Evolutionary conservation across 2,888 invertebrate genomes (phyloP), one percentile per base, ranked within the genome.

Genomic region (Aquatica leii): DNA sequence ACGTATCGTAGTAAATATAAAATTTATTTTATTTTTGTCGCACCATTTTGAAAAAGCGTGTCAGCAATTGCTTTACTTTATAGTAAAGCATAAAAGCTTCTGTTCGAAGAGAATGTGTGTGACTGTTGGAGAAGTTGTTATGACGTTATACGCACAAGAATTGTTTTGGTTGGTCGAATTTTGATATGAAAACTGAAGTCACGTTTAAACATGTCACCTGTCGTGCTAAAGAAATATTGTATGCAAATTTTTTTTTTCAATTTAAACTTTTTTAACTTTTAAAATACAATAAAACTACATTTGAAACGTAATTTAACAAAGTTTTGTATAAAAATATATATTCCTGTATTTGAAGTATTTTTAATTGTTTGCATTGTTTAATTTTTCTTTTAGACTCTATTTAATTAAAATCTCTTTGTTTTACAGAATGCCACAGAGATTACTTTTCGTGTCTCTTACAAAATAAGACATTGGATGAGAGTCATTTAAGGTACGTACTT

Each of bases 181-280:
- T 17, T 56, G 61, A 61, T 62, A 62, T 62, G 56, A 62, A 43
- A 62, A 62, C 51, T 56, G 56, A 55, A 43, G 62, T 62, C 62
- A 62, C 62, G 62, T 62, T 62, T 62, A 62, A 62, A 62, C 56
- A 62, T 62, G 56, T 62, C 62, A 62, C 62, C 62, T 56, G 51
- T 62, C 51, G 56, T 55, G 56, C 56, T 62, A 35, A 41, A 24
- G 56, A n/a, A n/a, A n/a, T n/a, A n/a, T 50, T 54, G 48, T 41
- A 49, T 34, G 34, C 40, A 61, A 61, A 61, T 61, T 52, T 55
- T 50, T n/a, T n/a, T n/a, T 55, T 50, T 55, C 40, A 61, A 41
- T 55, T 55, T 60, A 61, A 61, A 55, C 61, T 59, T 50, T 14
- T 37, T 12, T 17, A 20, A 35, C 37, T 37, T 53, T 35, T 53